phyloP scores from a whole-genome alignment of 2,113 vertebrate genomes.

The Microcebus lehilahytsara region DNA sequence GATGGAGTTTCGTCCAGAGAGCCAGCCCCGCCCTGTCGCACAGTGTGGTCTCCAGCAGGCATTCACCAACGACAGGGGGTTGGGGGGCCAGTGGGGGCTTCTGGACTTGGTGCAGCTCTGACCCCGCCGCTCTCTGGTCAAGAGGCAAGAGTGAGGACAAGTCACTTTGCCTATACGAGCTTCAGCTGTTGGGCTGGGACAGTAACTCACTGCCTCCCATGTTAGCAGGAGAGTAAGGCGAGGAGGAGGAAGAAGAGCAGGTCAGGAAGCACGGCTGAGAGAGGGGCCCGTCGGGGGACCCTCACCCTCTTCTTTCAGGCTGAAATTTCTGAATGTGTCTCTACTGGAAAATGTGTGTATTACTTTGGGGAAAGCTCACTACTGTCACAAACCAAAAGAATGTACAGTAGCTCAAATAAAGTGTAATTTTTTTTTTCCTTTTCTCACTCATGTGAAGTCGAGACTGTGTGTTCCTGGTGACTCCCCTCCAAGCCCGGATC shows the following conservation, averaged over 20 bases:
- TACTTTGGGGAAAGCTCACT: neutral
- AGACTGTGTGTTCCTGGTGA: neutral
- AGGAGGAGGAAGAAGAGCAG: neutral
- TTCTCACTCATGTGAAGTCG: neutral
- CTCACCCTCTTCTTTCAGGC: neutral
- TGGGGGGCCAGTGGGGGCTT: neutral
- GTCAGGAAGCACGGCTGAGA: neutral
- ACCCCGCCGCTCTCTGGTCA: fast-evolving
- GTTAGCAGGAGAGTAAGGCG: fast-evolving
- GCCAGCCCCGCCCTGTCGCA: neutral
- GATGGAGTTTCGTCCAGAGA: neutral
- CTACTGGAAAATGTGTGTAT: fast-evolving
- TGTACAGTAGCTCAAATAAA: neutral
- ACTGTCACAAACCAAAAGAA: neutral
- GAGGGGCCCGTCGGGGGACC: neutral
- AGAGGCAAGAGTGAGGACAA: neutral
- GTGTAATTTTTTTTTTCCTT: neutral
- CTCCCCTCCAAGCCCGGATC: neutral
- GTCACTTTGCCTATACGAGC: fast-evolving
- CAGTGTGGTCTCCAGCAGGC: neutral
- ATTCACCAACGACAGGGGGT: fast-evolving
- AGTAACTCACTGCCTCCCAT: fast-evolving
- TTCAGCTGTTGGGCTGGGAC: neutral
- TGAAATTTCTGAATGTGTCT: neutral
- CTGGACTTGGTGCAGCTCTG: fast-evolving